phyloP scores from a whole-genome alignment of 2,113 vertebrate genomes.

The Prunella himalayana region DNA sequence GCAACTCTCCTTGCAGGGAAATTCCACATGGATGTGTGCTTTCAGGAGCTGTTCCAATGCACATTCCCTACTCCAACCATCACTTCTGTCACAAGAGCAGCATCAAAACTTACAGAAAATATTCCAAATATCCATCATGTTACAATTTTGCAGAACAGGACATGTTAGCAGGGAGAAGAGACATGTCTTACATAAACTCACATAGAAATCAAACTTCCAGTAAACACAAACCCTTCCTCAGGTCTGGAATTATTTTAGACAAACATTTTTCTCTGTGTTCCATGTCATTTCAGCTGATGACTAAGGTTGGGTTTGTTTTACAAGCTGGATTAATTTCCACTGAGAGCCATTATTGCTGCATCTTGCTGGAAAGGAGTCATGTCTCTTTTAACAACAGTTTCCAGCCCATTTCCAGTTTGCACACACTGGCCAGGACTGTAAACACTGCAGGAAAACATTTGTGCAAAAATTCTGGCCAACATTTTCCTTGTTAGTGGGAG shows the following conservation, averaged over 20 bases:
- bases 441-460: constrained; percentile 20
- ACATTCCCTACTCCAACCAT: background rate
- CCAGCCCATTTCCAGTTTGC: constrained; percentile 32
- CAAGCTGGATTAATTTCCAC: background rate
- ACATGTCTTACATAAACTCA: background rate
- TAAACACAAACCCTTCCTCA: background rate
- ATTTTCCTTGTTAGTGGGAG: background rate
- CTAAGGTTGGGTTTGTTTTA: background rate
- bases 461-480: background rate
- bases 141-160: background rate
- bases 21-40: background rate
- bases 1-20: background rate
- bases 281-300: background rate
- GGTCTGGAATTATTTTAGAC: background rate
- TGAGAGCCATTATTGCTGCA: background rate
- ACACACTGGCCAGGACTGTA: background rate
- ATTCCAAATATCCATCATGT: background rate
- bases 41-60: background rate
- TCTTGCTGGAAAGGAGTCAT: background rate
- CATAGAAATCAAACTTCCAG: background rate
- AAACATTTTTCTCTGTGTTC: background rate
- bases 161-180: background rate
- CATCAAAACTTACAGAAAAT: background rate
- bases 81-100: background rate
- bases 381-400: background rate